phyloP scores from a whole-genome alignment of 1,140 invertebrate genomes.

The Coelopa frigida region DNA sequence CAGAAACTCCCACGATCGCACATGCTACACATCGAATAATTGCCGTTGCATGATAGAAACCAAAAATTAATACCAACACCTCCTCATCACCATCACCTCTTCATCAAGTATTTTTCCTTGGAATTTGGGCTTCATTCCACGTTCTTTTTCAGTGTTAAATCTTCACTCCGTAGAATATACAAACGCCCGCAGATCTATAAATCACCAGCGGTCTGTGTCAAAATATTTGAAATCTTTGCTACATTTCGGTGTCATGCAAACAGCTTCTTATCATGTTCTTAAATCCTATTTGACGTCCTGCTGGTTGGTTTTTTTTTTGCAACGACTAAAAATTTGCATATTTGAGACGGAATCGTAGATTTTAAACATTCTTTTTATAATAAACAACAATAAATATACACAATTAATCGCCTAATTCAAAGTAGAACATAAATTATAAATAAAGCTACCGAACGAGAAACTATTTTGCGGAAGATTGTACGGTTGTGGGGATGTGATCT shows the following conservation, averaged over 20 bases:
- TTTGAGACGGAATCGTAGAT: slow-evolving; percentile 16
- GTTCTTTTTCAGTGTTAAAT: neutral
- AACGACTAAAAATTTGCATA: slow-evolving; percentile 10
- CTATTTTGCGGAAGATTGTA: too few species aligned
- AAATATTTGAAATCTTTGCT: slow-evolving; percentile 38
- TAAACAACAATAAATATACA: slow-evolving; percentile 20
- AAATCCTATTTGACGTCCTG: slow-evolving; percentile 3
- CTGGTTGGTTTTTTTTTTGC: slow-evolving; percentile 6
- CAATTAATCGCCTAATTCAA: slow-evolving; percentile 21
- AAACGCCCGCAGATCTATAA: slow-evolving; percentile 32
- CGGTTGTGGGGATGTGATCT: too few species aligned
- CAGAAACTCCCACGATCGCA: neutral
- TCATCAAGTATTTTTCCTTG: neutral
- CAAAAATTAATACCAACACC: neutral
- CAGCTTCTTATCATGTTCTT: slow-evolving; percentile 6
- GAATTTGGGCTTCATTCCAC: neutral
- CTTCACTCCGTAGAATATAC: slow-evolving; percentile 5
- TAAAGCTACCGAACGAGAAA: slow-evolving; percentile 3
- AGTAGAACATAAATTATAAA: neutral
- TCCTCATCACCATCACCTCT: neutral
- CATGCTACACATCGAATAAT: neutral
- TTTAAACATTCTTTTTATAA: slow-evolving; percentile 2
- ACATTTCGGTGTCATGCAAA: slow-evolving; percentile 29
- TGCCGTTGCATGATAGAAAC: neutral
- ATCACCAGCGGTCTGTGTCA: slow-evolving; percentile 38